Evolutionary conservation across 2,888 invertebrate genomes (phyloP), one percentile per base, ranked within the genome.

Genomic region (Endotricha flammealis): DNA sequence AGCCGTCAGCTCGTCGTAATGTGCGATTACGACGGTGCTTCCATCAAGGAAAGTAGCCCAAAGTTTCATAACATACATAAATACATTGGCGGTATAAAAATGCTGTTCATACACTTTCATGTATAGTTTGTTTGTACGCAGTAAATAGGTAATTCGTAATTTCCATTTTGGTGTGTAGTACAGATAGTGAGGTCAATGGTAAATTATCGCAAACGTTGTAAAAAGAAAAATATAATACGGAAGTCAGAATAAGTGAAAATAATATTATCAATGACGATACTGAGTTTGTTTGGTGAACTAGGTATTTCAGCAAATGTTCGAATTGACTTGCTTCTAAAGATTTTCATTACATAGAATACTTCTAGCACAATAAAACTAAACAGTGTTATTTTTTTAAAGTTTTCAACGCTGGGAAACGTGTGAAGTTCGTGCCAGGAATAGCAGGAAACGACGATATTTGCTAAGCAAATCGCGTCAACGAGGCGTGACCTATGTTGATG

Each of bases 391-490:
- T 12, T 4, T 30, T 38, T 35, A 37, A 36, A 39, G 44, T 47
- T 44, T 41, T 42, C 34, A 44, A 39, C 33, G 36, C 38, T 38
- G 43, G 42, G 40, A 37, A 50, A 51, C 45, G 45, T 47, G 49
- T 55, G 50, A 47, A 12, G 11, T 16, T 24, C 12, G 9, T 12
- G 30, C 17, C 32, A 40, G 46, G 53, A 51, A 49, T 50, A 53
- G 47, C 70, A 75, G 68, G 69, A 74, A 68, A 50, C 57, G 45
- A 39, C 40, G 48, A 57, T 66, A 64, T 73, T 76, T 74, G 65
- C 69, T 71, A 69, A 66, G 73, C 73, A 68, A 70, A 69, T 64
- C 64, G 71, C 70, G 66, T 75, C 64, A 61, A 52, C 64, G 64
- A 64, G 55, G 68, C 74, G 73, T 74, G 71, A 66, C 67, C 64